Evolutionary conservation across 1,140 invertebrate genomes (phyloP).

Genomic region (Rhynchophorus ferrugineus): DNA sequence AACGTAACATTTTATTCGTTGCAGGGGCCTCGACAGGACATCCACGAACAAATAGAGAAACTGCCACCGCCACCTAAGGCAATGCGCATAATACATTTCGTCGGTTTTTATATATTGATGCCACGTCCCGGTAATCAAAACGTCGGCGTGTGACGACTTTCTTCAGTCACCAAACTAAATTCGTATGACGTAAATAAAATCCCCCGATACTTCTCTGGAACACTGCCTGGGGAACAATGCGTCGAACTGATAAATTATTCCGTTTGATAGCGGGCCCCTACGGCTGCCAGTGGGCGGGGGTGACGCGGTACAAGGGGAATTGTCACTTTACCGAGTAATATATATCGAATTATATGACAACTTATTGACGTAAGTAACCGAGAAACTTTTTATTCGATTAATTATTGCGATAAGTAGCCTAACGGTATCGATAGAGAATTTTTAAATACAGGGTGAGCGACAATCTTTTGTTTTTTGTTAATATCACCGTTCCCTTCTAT

Average conservation of each 20-base stretch:
- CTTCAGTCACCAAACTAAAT: conserved; percentile 13
- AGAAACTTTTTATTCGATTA: background rate
- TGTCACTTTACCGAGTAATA: conserved; percentile 11
- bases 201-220: conserved; percentile 10
- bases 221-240: conserved; percentile 24
- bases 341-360: conserved; percentile 14
- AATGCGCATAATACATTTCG: no score
- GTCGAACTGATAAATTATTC: conserved; percentile 22
- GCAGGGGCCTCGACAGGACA: no score
- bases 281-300: conserved; percentile 8
- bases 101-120: no score
- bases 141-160: background rate
- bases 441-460: no score
- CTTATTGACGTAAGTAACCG: conserved; percentile 7
- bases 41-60: no score
- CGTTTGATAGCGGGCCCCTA: conserved; percentile 15
- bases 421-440: no score
- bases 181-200: conserved; percentile 19
- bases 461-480: no score
- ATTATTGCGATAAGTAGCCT: conserved; percentile 1
- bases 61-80: no score
- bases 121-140: conserved; percentile 18
- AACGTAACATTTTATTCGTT: no score
- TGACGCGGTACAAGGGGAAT: no score
- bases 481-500: no score